phyloP scores from a whole-genome alignment of 2,113 vertebrate species.

The Burhinus oedicnemus region DNA sequence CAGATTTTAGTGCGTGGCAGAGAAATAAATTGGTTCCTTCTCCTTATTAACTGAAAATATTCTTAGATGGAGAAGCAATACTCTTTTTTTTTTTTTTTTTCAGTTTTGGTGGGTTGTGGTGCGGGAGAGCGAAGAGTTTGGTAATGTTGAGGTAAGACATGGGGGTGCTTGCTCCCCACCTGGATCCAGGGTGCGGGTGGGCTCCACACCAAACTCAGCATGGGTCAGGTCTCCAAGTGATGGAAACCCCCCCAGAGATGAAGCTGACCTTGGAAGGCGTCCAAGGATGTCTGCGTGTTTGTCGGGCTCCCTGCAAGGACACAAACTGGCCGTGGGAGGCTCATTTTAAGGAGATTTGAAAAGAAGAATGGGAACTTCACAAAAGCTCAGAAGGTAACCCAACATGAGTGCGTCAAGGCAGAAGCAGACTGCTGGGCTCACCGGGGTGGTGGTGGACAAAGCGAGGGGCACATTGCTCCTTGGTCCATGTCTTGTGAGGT shows the following conservation, averaged over 20 bases:
- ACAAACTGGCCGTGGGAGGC: rapidly evolving
- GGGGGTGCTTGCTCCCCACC: neutral
- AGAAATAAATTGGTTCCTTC: slow-evolving; percentile 61
- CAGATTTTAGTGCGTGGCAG: slow-evolving; percentile 54
- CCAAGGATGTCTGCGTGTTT: neutral
- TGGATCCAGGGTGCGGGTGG: neutral
- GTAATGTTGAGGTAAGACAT: neutral
- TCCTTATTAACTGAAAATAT: neutral
- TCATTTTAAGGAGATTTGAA: neutral
- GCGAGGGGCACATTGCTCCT: neutral
- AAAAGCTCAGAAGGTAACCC: neutral
- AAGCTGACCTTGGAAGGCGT: neutral
- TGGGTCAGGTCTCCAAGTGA: neutral
- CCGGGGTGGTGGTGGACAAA: neutral
- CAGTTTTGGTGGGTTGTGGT: neutral
- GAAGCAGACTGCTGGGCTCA: neutral
- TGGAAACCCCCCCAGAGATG: neutral
- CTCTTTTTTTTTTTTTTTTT: neutral
- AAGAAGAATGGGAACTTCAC: neutral
- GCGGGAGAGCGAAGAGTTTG: neutral
- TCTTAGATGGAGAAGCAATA: neutral
- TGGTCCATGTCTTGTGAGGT: neutral
- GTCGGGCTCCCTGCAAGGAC: neutral
- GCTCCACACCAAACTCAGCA: neutral
- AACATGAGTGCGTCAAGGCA: neutral